Percentiles rank a stretch among this genome's conserved stretches.
Conservation (phyloP, 2,113 vertebrate species). For the Saguinus midas region DNA sequence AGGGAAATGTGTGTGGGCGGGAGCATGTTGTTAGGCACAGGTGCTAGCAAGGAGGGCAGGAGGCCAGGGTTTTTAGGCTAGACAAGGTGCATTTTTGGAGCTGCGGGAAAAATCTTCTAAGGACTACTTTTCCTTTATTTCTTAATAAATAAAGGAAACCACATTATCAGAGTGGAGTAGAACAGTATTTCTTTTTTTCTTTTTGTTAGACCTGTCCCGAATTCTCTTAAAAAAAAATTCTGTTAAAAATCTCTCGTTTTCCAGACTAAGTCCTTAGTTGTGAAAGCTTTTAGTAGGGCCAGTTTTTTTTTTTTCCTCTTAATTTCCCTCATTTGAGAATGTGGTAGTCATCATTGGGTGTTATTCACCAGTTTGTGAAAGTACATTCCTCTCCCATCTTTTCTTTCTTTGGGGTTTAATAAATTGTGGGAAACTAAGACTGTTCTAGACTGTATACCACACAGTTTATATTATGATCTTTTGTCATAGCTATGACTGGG, state of each 20-base stretch:
- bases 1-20: no score
- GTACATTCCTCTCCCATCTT: not conserved
- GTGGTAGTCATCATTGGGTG: not conserved
- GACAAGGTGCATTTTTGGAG: no score
- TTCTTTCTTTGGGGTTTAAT: not conserved
- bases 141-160: no score
- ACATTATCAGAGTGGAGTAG: not conserved
- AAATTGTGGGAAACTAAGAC: not conserved
- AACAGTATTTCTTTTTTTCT: not conserved
- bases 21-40: no score
- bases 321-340: not conserved
- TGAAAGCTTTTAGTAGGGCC: slow-evolving; percentile 12
- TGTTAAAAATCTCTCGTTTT: not conserved
- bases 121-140: no score
- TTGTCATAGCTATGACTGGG: not conserved
- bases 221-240: not conserved
- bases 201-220: not conserved
- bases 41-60: no score
- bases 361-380: not conserved
- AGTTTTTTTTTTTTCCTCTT: not conserved
- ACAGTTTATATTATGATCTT: not conserved
- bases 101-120: no score
- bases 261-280: not conserved
- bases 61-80: no score
- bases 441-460: not conserved